phyloP scores from a whole-genome alignment of 2,797 vertebrate genomes.

The Takifugu rubripes region DNA sequence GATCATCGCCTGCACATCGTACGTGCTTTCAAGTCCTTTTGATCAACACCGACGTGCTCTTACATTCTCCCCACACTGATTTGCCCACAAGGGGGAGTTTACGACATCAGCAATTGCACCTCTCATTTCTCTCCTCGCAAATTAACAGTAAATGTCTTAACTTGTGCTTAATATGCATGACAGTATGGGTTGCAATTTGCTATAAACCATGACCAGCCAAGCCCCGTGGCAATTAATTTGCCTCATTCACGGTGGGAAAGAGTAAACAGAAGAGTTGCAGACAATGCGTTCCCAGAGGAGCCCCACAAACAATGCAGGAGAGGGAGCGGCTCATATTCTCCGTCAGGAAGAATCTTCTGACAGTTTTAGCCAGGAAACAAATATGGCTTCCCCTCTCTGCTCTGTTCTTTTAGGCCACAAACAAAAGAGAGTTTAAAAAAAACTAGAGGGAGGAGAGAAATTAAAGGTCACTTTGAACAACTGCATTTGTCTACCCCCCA shows the following conservation, averaged over 20 bases:
- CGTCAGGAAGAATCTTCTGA: constrained; percentile 37
- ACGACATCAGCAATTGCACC: constrained; percentile 23
- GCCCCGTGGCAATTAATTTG: constrained; percentile 62
- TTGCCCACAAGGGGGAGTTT: constrained; percentile 19
- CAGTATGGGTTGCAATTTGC: constrained; percentile 40
- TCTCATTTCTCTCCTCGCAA: constrained; percentile 37
- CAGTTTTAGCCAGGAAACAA: constrained; percentile 19
- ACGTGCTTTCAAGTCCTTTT: too few species aligned
- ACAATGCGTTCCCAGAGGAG: constrained; percentile 43
- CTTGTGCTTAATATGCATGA: constrained; percentile 52
- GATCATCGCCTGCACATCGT: too few species aligned
- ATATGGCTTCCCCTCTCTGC: too few species aligned
- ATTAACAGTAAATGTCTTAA: constrained; percentile 53
- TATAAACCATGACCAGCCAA: constrained; percentile 53
- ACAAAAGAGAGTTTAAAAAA: too few species aligned
- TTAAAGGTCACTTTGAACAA: constrained; percentile 30
- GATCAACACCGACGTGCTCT: too few species aligned
- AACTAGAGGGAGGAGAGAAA: not conserved
- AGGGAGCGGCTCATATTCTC: constrained; percentile 49
- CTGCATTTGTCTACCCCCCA: not conserved
- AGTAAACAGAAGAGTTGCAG: constrained; percentile 65
- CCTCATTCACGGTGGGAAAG: constrained; percentile 55
- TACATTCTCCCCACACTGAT: constrained; percentile 8
- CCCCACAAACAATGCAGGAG: constrained; percentile 55
- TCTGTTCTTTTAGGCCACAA: too few species aligned